Percentiles rank a stretch among this genome's conserved stretches.
Conservation (phyloP, 1,140 invertebrate species). For the Mizuhopecten yessoensis region DNA sequence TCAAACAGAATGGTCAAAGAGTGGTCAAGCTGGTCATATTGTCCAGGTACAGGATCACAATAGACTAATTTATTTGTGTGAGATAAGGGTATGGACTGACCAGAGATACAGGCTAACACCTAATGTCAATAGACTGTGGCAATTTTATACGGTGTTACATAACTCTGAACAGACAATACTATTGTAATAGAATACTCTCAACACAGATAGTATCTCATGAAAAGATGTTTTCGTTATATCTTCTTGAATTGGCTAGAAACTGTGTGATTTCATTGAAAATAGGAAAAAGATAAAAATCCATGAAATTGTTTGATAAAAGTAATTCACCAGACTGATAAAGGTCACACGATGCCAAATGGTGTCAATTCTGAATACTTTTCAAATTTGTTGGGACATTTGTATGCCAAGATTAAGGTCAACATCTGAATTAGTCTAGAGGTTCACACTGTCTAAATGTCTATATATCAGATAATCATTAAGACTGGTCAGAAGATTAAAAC, state of each 20-base stretch:
- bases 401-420: neutral
- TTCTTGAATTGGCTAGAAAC: neutral
- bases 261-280: neutral
- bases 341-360: neutral
- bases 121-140: neutral
- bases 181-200: neutral
- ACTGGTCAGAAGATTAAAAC: neutral
- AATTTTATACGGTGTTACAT: constrained; percentile 17
- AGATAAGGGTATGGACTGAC: constrained; percentile 4
- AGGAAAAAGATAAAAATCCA: neutral
- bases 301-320: constrained; percentile 1
- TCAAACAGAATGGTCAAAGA: neutral
- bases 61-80: constrained; percentile 25
- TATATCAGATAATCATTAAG: neutral
- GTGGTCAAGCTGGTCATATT: constrained; percentile 21
- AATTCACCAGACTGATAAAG: neutral
- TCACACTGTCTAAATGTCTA: neutral
- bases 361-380: neutral
- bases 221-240: constrained; percentile 18
- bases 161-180: neutral
- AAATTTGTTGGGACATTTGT: neutral
- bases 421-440: neutral
- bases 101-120: neutral
- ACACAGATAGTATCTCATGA: neutral
- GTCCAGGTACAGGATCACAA: neutral